Percentiles rank a stretch among this genome's conserved stretches.
These are phyloP conservation scores for Pholis gunnellus DNA, from an alignment of 2,113 vertebrate genomes.

Conservation along the genomic window DNA sequence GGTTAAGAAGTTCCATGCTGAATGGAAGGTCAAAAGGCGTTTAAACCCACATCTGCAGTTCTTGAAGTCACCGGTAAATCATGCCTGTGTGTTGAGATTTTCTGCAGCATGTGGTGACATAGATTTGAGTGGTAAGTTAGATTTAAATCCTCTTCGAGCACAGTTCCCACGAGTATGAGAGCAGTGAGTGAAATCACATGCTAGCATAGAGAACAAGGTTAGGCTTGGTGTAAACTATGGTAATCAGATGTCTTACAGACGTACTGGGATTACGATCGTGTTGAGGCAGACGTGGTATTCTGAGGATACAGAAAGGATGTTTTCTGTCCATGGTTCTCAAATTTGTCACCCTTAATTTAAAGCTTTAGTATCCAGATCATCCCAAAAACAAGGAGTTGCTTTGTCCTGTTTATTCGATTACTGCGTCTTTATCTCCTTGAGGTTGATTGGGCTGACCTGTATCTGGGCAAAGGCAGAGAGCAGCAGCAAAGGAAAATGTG, in stretches of 20 bases:
- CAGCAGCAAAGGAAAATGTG: background rate
- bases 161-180: slow-evolving; percentile 59
- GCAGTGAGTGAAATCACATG: slow-evolving; percentile 54
- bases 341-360: slow-evolving; percentile 39
- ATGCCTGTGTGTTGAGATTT: slow-evolving; percentile 20
- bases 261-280: slow-evolving; percentile 26
- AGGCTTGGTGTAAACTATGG: slow-evolving; percentile 33
- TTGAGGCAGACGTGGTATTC: slow-evolving; percentile 19
- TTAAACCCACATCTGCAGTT: slow-evolving; percentile 5
- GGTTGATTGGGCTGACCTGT: background rate
- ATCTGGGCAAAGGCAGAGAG: background rate
- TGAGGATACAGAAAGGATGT: slow-evolving; percentile 17
- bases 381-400: slow-evolving; percentile 24
- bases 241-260: slow-evolving; percentile 47
- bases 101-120: slow-evolving; percentile 46
- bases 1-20: background rate
- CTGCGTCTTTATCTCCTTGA: background rate
- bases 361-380: slow-evolving; percentile 8
- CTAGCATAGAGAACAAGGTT: slow-evolving; percentile 53
- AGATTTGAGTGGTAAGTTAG: slow-evolving; percentile 45
- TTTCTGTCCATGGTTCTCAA: slow-evolving; percentile 46
- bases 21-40: background rate
- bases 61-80: slow-evolving; percentile 12
- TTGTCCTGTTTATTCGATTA: slow-evolving; percentile 31
- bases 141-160: slow-evolving; percentile 52